Conservation (phyloP, 2,888 invertebrate species). For the Ophion slaviceki region DNA sequence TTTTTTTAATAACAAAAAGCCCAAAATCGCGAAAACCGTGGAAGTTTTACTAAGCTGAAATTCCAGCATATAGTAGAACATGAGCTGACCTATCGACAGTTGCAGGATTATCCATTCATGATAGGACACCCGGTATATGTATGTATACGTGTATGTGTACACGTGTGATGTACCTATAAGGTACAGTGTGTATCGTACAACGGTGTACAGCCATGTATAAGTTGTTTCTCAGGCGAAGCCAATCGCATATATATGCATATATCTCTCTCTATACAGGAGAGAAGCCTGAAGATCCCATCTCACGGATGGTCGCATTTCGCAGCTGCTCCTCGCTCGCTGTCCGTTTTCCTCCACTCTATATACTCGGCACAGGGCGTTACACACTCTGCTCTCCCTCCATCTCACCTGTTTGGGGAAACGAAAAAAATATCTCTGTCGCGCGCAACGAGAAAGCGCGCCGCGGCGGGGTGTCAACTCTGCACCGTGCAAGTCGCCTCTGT, state of each 20-base stretch:
- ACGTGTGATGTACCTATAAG: conserved; percentile 30
- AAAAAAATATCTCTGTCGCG: conserved; percentile 27
- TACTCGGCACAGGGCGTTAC: conserved; percentile 10
- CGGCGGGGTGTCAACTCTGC: no score
- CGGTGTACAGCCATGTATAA: conserved; percentile 43
- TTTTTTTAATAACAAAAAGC: no score
- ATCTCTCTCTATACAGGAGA: background rate
- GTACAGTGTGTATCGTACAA: conserved; percentile 45
- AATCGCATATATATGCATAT: conserved; percentile 42
- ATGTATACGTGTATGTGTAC: background rate
- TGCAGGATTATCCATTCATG: no score
- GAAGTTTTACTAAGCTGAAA: no score
- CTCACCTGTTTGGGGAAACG: conserved; percentile 40
- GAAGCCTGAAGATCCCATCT: conserved; percentile 63
- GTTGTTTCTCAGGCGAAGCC: conserved; percentile 64
- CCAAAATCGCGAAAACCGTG: no score
- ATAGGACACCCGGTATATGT: background rate
- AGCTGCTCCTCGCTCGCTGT: conserved; percentile 61
- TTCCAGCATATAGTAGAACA: no score
- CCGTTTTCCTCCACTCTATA: conserved; percentile 37
- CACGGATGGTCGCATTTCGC: conserved; percentile 65
- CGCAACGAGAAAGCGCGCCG: conserved; percentile 11
- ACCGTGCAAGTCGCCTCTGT: no score
- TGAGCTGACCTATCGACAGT: no score
- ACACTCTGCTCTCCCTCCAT: conserved; percentile 19